A percentile compares a stretch with the other conserved stretches of the same genome.
These are phyloP conservation scores for Diadumene lineata DNA, from an alignment of 92 coral and sea anemone species.

Conservation along the genomic window DNA sequence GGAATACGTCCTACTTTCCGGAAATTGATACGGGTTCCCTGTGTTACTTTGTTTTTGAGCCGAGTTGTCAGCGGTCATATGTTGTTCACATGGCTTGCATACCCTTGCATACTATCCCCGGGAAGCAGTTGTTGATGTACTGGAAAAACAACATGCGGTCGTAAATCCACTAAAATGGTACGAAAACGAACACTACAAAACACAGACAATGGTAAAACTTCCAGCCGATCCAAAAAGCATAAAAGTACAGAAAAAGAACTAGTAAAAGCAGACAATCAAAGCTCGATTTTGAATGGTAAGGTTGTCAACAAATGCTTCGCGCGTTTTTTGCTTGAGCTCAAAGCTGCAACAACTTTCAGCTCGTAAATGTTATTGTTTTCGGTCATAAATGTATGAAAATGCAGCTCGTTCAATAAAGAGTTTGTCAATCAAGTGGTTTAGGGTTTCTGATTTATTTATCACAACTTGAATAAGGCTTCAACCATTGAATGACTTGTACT, in stretches of 20 bases:
- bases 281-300: not conserved
- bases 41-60: no score
- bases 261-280: not conserved
- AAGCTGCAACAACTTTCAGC: not conserved
- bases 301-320: not conserved
- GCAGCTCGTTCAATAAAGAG: no score
- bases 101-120: not conserved
- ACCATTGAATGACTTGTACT: no score
- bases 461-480: no score
- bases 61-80: no score
- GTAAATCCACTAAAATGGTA: not conserved
- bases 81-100: slow-evolving; percentile 15
- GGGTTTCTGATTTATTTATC: no score
- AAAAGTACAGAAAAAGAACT: not conserved
- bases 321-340: not conserved
- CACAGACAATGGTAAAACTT: not conserved
- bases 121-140: not conserved
- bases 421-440: no score
- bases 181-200: not conserved
- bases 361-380: no score
- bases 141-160: no score
- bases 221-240: not conserved
- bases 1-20: no score
- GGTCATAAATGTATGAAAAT: no score
- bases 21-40: no score